Evolutionary conservation across 2,113 vertebrate species (phyloP).

Genomic region (Ranitomeya imitator): DNA sequence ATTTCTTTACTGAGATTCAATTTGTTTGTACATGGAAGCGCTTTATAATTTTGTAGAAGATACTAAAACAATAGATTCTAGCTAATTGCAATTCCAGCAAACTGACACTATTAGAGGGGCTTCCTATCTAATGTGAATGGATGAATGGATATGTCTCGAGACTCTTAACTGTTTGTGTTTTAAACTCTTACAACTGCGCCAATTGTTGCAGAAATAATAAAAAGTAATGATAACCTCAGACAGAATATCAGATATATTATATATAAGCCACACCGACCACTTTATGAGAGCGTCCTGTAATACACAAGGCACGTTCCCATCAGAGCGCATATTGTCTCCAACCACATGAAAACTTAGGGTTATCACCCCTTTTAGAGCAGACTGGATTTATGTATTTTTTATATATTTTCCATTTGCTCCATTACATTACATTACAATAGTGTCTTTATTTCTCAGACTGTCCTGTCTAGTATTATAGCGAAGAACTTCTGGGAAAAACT

Average conservation of each 20-base stretch:
- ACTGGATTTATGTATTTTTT: slow-evolving; percentile 1
- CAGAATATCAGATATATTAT: neutral
- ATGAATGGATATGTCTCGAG: neutral
- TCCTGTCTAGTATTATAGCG: neutral
- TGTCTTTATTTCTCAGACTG: neutral
- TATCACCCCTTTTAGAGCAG: slow-evolving; percentile 12
- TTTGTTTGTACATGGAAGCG: neutral
- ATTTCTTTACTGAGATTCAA: neutral
- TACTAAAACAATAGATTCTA: slow-evolving; percentile 12
- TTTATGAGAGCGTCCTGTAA: slow-evolving; percentile 3
- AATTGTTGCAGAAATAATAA: neutral
- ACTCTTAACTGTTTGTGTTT: neutral
- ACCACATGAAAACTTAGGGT: neutral
- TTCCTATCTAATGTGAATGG: neutral
- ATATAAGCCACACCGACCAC: neutral
- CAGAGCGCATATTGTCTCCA: neutral
- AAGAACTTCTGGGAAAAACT: neutral
- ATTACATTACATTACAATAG: neutral
- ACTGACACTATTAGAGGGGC: neutral
- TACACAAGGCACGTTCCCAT: slow-evolving; percentile 7
- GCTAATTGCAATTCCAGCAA: slow-evolving; percentile 39
- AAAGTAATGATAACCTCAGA: neutral
- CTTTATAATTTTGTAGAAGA: slow-evolving; percentile 3
- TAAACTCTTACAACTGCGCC: neutral
- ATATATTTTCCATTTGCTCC: neutral